Conservation (phyloP, 2,888 invertebrate species). For the Silvanus unidentatus region DNA sequence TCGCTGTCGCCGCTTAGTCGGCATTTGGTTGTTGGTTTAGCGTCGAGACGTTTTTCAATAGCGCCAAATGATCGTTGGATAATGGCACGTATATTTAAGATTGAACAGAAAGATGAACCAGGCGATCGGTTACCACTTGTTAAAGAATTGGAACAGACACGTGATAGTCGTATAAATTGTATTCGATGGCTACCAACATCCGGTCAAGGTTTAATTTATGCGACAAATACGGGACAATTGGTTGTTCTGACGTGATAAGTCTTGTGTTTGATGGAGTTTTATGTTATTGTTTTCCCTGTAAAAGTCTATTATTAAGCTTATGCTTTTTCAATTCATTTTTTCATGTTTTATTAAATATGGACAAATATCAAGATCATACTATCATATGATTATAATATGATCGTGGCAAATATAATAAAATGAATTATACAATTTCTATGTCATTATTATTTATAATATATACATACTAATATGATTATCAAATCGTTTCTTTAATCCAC, state of each 20-base stretch:
- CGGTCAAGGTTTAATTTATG: conserved; percentile 80
- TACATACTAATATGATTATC: no score
- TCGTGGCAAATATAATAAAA: no score
- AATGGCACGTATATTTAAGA: conserved; percentile 46
- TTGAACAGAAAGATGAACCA: conserved; percentile 40
- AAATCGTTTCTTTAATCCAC: no score
- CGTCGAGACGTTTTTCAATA: conserved; percentile 57
- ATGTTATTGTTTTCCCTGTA: no score
- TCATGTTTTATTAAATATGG: no score
- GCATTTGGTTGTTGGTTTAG: conserved; percentile 75
- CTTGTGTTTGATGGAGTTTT: no score
- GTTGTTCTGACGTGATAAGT: conserved; percentile 55
- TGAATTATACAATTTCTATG: no score
- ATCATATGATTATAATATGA: no score
- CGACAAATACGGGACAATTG: conserved; percentile 78
- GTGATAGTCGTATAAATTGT: conserved; percentile 64
- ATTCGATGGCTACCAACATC: conserved; percentile 78
- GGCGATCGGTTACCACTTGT: conserved; percentile 49
- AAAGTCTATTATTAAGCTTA: no score
- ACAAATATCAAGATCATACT: no score
- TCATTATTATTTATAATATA: no score
- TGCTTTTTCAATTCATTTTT: no score
- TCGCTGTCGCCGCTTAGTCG: conserved; percentile 77
- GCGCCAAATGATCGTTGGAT: conserved; percentile 51
- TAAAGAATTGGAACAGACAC: conserved; percentile 61